A percentile compares a stretch with the other conserved stretches of the same genome.
Evolutionary conservation across 2,797 vertebrate species (phyloP).

Genomic region (Sphenopsis melanotis): DNA sequence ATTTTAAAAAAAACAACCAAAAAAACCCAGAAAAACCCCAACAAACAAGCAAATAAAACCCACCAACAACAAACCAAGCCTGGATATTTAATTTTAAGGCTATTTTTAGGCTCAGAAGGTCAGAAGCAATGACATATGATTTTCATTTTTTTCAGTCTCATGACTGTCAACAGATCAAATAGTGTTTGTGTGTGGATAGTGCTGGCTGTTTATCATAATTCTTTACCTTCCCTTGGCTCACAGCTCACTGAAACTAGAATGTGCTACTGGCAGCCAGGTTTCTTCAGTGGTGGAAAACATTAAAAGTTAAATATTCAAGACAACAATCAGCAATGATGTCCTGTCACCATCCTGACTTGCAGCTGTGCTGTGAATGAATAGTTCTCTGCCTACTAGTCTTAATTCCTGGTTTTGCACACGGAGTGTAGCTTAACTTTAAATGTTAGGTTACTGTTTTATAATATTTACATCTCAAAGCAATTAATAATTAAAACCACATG

Average conservation of each 20-base stretch:
- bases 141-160: neutral
- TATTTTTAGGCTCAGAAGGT: neutral
- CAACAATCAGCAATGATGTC: neutral
- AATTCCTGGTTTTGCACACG: conserved; percentile 15
- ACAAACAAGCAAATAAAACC: neutral
- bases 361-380: neutral
- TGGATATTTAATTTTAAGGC: neutral
- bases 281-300: conserved; percentile 11
- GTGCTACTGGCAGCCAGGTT: neutral
- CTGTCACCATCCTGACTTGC: neutral
- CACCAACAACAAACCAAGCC: neutral
- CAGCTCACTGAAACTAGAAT: neutral
- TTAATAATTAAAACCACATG: neutral
- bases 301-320: conserved; percentile 11
- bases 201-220: neutral
- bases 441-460: neutral
- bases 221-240: neutral
- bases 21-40: accelerated
- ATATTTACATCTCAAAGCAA: neutral
- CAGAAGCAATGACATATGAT: neutral
- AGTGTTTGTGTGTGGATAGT: neutral
- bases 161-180: neutral
- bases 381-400: neutral
- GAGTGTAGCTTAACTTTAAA: conserved; percentile 1
- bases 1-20: neutral